These are phyloP conservation scores for Bambusicola thoracicus DNA, from an alignment of 2,113 vertebrate species.

Conservation along the genomic window DNA sequence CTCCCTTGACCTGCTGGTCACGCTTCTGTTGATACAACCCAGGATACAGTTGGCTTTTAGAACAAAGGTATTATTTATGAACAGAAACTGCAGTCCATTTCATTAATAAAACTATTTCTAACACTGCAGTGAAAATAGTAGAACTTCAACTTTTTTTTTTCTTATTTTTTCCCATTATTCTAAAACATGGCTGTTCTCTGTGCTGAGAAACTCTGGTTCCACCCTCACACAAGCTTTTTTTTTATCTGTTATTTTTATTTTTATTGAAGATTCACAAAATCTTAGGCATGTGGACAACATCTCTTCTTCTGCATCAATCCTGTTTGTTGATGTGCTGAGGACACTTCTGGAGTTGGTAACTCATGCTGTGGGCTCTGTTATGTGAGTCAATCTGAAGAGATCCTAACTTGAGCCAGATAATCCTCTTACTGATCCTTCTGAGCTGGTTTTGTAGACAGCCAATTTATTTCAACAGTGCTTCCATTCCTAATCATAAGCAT, in stretches of 20 bases:
- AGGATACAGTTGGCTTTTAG: background rate
- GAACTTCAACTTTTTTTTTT: background rate
- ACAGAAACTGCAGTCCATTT: background rate
- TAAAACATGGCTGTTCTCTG: background rate
- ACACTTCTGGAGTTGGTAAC: background rate
- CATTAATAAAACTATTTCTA: background rate
- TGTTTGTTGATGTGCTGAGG: background rate
- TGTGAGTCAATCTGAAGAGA: background rate
- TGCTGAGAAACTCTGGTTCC: background rate
- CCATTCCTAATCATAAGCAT: background rate
- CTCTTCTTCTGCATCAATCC: background rate
- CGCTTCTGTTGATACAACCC: background rate
- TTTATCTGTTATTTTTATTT: background rate
- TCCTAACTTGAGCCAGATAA: background rate
- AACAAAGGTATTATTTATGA: background rate
- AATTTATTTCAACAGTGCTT: background rate
- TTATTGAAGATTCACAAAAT: background rate
- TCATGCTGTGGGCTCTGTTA: background rate
- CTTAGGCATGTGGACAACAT: fast-evolving
- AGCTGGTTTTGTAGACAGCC: background rate
- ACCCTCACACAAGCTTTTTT: background rate
- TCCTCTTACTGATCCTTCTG: background rate
- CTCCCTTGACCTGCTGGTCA: too few species aligned
- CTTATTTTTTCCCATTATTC: background rate
- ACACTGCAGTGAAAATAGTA: background rate